Evolutionary conservation across 2,888 invertebrate species (phyloP).

Genomic region (Deilephila porcellus): DNA sequence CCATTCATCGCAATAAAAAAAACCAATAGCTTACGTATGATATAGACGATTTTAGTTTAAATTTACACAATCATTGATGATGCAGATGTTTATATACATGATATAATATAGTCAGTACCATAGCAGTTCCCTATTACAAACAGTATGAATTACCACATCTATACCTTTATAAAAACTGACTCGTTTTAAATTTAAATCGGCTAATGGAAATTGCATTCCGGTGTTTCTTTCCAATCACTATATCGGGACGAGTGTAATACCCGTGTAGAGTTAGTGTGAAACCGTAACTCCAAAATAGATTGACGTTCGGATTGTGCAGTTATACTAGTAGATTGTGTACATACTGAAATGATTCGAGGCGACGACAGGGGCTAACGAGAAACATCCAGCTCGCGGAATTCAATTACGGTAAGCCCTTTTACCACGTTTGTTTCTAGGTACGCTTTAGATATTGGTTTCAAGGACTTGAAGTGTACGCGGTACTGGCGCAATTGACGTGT

Average conservation of each 20-base stretch:
- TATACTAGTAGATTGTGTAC: slow-evolving; percentile 27
- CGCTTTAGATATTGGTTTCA: not conserved
- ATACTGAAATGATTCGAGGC: slow-evolving; percentile 52
- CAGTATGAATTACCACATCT: not conserved
- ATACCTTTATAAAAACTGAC: not conserved
- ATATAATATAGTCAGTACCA: not conserved
- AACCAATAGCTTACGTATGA: no score
- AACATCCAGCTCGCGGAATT: slow-evolving; percentile 53
- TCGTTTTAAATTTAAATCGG: not conserved
- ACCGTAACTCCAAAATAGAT: slow-evolving; percentile 55
- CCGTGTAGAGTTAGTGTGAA: slow-evolving; percentile 51
- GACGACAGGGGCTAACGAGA: slow-evolving; percentile 61
- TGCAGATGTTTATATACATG: no score
- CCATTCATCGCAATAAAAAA: no score
- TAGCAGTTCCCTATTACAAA: not conserved
- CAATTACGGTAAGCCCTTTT: slow-evolving; percentile 50
- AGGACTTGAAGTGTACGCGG: no score
- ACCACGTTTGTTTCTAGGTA: slow-evolving; percentile 47
- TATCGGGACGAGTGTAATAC: not conserved
- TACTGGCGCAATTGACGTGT: no score
- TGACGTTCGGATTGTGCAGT: slow-evolving; percentile 53
- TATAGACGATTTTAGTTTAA: no score
- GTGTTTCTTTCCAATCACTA: not conserved
- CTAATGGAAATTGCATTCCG: not conserved
- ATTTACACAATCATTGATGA: no score